These are phyloP conservation scores for Alaudala cheleensis DNA, from an alignment of 2,113 vertebrate species.

Conservation along the genomic window DNA sequence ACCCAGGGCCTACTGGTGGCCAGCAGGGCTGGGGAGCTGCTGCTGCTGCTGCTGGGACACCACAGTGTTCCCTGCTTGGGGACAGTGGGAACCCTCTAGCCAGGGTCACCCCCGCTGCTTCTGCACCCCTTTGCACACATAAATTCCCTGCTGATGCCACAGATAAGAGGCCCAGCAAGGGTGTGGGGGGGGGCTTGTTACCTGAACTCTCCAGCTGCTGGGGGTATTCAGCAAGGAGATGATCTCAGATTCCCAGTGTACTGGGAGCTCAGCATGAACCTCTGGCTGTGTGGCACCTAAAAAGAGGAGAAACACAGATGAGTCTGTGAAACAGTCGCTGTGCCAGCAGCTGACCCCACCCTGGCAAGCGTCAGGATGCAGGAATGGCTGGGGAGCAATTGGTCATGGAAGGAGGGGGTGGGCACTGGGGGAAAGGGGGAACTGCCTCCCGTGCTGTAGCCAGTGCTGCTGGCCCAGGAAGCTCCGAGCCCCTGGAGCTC, in stretches of 20 bases:
- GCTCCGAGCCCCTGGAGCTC: neutral
- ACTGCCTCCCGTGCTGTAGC: neutral
- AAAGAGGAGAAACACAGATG: neutral
- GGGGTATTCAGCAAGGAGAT: neutral
- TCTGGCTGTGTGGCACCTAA: neutral
- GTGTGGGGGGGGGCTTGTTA: neutral
- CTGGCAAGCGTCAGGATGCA: accelerated
- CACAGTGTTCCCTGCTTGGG: neutral
- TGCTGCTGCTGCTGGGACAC: neutral
- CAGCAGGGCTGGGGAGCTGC: neutral
- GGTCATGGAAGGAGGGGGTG: neutral
- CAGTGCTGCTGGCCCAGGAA: neutral
- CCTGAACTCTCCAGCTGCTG: neutral
- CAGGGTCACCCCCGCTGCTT: neutral
- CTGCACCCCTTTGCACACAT: neutral
- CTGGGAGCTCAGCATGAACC: neutral
- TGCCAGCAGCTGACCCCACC: too few relatives aligned
- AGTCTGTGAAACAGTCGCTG: neutral
- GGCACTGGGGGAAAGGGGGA: neutral
- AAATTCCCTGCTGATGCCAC: neutral
- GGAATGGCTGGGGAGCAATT: neutral
- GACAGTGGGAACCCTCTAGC: neutral
- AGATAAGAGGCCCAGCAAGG: neutral
- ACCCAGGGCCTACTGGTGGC: neutral
- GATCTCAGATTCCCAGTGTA: neutral